Percentiles rank a stretch among this genome's conserved stretches.
Evolutionary conservation across 2,888 invertebrate genomes (phyloP).

Genomic region (Nymphalis urticae): DNA sequence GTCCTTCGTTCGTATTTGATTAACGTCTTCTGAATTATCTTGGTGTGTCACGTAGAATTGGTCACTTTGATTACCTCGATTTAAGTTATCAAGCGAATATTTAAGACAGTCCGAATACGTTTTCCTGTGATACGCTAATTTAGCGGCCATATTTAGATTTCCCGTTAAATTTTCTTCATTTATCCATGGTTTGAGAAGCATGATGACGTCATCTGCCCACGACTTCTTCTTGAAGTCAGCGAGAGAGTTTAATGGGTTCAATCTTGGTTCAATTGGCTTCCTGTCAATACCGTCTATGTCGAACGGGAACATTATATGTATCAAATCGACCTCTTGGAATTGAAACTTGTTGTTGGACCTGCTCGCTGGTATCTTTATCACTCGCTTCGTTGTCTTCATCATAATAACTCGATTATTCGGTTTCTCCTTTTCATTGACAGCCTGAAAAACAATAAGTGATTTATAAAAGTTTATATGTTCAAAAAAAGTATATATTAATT

Average conservation of each 20-base stretch:
- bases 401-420: constrained; percentile 83
- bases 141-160: constrained; percentile 70
- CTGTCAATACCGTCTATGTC: constrained; percentile 59
- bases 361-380: constrained; percentile 84
- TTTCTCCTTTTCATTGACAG: constrained; percentile 80
- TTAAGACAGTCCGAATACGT: constrained; percentile 63
- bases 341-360: constrained; percentile 64
- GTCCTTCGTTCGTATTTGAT: constrained; percentile 48
- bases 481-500: too few relatives aligned
- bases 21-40: constrained; percentile 41
- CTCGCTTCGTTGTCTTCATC: constrained; percentile 87
- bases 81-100: constrained; percentile 59
- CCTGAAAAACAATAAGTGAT: constrained; percentile 52
- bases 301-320: constrained; percentile 71
- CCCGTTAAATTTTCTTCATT: constrained; percentile 53
- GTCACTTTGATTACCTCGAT: constrained; percentile 47
- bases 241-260: constrained; percentile 60
- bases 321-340: constrained; percentile 66
- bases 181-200: constrained; percentile 66
- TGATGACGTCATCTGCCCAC: constrained; percentile 68
- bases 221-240: constrained; percentile 65
- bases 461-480: too few relatives aligned
- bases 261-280: constrained; percentile 55
- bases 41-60: constrained; percentile 59
- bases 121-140: constrained; percentile 65